These are phyloP conservation scores for Hybognathus amarus DNA, from an alignment of 2,797 vertebrate genomes.

Conservation along the genomic window DNA sequence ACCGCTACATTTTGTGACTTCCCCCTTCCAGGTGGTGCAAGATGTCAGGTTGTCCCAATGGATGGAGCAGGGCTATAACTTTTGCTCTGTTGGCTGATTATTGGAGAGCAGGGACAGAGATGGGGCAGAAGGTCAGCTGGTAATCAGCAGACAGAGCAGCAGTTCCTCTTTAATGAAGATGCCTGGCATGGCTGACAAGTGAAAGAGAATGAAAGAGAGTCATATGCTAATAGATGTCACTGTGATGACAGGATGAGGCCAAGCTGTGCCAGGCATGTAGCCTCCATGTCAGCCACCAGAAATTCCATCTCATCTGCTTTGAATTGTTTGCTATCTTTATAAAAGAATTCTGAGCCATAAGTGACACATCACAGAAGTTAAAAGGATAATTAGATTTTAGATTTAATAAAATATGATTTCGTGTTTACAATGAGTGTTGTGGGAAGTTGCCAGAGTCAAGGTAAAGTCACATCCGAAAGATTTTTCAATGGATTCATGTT, in stretches of 20 bases:
- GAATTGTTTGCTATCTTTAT: constrained; percentile 3
- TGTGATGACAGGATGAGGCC: constrained; percentile 43
- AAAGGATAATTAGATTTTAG: background rate
- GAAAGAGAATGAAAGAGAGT: constrained; percentile 11
- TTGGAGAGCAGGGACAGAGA: constrained; percentile 26
- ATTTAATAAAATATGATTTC: background rate
- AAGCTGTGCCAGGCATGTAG: constrained; percentile 19
- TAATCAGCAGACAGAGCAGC: constrained; percentile 46
- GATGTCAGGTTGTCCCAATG: background rate
- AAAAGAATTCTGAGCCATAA: background rate
- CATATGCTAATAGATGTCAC: constrained; percentile 39
- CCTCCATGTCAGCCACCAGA: constrained; percentile 11
- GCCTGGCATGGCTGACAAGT: constrained; percentile 38
- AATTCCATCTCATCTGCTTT: constrained; percentile 7
- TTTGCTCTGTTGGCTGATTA: constrained; percentile 20
- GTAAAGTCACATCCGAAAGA: background rate
- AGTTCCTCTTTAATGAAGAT: constrained; percentile 52
- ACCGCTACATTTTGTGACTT: background rate
- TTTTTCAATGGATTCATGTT: background rate
- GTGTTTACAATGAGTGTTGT: background rate
- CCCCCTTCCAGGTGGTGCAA: background rate
- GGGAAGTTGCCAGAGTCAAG: background rate
- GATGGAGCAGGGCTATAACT: constrained; percentile 33
- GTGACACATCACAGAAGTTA: background rate
- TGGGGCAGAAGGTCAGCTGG: constrained; percentile 32